A percentile compares a stretch with the other conserved stretches of the same genome.
These are phyloP conservation scores for Machimus rusticus DNA, from an alignment of 2,888 invertebrate species.

Conservation along the genomic window DNA sequence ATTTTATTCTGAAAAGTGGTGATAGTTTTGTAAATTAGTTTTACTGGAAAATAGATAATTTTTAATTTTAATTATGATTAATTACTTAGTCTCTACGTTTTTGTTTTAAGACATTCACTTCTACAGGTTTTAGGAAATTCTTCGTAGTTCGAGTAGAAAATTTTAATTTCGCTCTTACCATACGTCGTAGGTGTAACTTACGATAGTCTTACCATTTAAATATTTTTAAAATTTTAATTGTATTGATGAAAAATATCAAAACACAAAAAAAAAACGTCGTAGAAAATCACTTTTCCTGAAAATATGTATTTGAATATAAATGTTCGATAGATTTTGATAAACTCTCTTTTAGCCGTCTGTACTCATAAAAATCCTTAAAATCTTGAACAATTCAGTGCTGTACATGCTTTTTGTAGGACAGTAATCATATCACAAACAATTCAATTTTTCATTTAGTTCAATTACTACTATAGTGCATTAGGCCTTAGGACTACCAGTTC, in stretches of 20 bases:
- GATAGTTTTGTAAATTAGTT: background rate
- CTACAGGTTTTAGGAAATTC: background rate
- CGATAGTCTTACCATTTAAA: background rate
- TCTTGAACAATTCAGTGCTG: constrained; percentile 1
- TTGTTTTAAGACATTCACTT: too few species aligned
- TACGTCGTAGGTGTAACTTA: background rate
- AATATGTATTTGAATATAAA: background rate
- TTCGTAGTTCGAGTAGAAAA: background rate
- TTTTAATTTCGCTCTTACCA: background rate
- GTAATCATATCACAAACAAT: background rate
- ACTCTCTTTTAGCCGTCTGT: constrained; percentile 2
- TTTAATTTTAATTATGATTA: background rate
- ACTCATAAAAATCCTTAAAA: constrained; percentile 13
- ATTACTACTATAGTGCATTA: background rate
- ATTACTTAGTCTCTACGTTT: background rate
- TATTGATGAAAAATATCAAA: background rate
- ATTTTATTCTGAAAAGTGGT: background rate
- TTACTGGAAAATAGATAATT: background rate
- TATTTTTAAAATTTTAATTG: background rate
- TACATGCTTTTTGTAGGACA: background rate
- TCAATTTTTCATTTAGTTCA: background rate
- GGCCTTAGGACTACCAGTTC: background rate
- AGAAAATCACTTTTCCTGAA: background rate
- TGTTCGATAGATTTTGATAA: background rate
- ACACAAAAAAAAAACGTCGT: background rate